phyloP scores from a whole-genome alignment of 2,888 invertebrate genomes.

The Rhimphoctona megacephalus region DNA sequence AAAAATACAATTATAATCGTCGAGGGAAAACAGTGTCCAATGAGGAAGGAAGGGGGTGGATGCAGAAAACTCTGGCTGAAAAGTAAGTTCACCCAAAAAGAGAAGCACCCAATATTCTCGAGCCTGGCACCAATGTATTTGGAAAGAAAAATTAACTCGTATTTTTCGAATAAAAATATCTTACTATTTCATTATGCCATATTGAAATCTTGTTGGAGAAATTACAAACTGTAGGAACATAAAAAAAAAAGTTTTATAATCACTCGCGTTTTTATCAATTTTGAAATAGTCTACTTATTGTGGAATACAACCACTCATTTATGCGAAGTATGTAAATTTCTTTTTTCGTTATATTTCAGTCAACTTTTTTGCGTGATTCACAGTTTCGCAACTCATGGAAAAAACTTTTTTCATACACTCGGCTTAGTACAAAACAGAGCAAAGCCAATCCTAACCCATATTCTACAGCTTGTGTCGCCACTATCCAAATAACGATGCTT shows the following conservation, averaged over 20 bases:
- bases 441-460: slow-evolving; percentile 17
- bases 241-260: not conserved
- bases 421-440: slow-evolving; percentile 45
- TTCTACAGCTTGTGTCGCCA: slow-evolving; percentile 58
- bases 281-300: not conserved
- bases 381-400: slow-evolving; percentile 24
- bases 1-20: slow-evolving; percentile 79
- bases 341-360: not conserved
- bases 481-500: slow-evolving; percentile 69
- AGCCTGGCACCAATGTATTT: not conserved
- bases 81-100: not conserved
- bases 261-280: not conserved
- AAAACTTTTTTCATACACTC: slow-evolving; percentile 58
- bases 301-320: not conserved
- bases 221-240: not conserved
- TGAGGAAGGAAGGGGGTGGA: not conserved
- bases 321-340: not conserved
- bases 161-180: not conserved
- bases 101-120: not conserved
- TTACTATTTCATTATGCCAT: not conserved
- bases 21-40: slow-evolving; percentile 56
- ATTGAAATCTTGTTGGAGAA: not conserved
- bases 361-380: slow-evolving; percentile 61
- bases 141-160: not conserved
- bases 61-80: not conserved